These are phyloP conservation scores for Pterocles orientalis DNA, from an alignment of 2,113 vertebrate species.

Conservation along the genomic window DNA sequence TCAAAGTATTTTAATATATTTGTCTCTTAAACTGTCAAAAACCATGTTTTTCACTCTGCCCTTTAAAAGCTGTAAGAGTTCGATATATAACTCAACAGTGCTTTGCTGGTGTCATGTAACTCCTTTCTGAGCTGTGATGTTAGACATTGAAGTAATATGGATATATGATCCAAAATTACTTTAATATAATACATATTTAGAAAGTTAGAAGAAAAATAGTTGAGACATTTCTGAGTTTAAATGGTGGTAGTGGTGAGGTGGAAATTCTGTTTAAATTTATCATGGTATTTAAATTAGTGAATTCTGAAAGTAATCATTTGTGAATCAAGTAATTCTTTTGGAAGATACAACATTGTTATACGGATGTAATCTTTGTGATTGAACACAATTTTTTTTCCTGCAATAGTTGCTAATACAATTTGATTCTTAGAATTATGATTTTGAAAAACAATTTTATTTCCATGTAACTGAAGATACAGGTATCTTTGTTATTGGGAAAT, in stretches of 20 bases:
- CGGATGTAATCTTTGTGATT: background rate
- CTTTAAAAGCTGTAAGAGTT: background rate
- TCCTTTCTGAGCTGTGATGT: background rate
- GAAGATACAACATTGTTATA: background rate
- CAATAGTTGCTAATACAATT: background rate
- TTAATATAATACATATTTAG: background rate
- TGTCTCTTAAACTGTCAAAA: background rate
- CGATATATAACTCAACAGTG: background rate
- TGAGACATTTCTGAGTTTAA: background rate
- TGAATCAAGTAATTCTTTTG: background rate
- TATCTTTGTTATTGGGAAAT: background rate
- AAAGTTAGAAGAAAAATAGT: background rate
- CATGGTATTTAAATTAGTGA: background rate
- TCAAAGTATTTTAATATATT: background rate
- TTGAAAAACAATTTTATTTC: background rate
- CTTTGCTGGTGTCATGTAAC: background rate
- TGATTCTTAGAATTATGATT: background rate
- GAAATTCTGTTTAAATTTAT: background rate
- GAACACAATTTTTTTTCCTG: background rate
- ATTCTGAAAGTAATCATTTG: background rate
- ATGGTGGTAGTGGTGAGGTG: background rate
- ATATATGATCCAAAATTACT: background rate
- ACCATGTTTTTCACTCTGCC: background rate
- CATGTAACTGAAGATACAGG: background rate
- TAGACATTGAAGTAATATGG: background rate